phyloP scores from a whole-genome alignment of 2,113 vertebrate genomes.

The Corydoras sp. region DNA sequence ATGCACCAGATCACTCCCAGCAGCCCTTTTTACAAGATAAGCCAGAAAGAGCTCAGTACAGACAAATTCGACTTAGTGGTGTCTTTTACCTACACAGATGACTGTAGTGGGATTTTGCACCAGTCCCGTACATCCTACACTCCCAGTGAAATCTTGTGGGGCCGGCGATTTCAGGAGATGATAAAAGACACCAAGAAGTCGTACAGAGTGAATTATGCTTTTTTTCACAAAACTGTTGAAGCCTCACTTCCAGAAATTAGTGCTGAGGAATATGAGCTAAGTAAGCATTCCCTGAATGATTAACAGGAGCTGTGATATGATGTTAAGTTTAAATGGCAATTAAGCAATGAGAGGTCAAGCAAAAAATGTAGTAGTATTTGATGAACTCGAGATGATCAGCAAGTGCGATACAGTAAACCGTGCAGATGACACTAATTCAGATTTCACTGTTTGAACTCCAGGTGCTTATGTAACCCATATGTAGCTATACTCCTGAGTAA shows the following conservation, averaged over 20 bases:
- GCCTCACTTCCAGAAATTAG: conserved; percentile 79
- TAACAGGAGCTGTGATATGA: no score
- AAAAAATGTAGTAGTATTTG: no score
- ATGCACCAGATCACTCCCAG: conserved; percentile 75
- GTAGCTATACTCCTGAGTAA: no score
- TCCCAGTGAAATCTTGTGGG: conserved; percentile 86
- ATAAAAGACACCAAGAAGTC: conserved; percentile 72
- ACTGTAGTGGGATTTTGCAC: conserved; percentile 86
- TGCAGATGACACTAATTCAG: no score
- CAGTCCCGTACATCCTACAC: conserved; percentile 88
- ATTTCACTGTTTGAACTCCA: no score
- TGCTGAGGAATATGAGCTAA: conserved; percentile 73
- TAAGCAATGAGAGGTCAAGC: no score
- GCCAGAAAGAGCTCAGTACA: conserved; percentile 70
- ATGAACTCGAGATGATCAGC: no score
- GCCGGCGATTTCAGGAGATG: conserved; percentile 85
- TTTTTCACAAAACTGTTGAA: conserved; percentile 85
- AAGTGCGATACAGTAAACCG: no score
- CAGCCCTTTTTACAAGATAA: conserved; percentile 82
- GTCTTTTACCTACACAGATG: conserved; percentile 86
- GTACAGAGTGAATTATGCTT: conserved; percentile 82
- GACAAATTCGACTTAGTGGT: conserved; percentile 91
- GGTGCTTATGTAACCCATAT: no score
- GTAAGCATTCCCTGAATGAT: conserved; percentile 51
- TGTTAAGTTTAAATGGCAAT: no score